A percentile compares a stretch with the other conserved stretches of the same genome.
Conservation (phyloP, 2,113 vertebrate species). For the Antechinus stuartii region DNA sequence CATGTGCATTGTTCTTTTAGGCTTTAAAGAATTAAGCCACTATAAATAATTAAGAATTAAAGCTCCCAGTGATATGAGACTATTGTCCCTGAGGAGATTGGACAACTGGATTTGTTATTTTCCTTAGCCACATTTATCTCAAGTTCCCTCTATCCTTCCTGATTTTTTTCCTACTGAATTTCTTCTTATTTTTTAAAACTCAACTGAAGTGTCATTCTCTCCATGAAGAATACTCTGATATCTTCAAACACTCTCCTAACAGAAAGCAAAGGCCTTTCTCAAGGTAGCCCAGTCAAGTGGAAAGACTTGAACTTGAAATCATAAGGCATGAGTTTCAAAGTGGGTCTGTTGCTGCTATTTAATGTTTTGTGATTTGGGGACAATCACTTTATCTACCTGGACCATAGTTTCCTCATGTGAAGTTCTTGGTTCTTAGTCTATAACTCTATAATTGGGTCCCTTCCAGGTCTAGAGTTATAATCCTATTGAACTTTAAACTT, state of each 20-base stretch:
- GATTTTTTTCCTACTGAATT: not conserved
- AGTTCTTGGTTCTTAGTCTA: not conserved
- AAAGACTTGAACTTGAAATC: not conserved
- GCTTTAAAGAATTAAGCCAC: not conserved
- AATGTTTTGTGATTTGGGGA: not conserved
- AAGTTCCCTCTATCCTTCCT: not conserved
- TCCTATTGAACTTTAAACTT: not conserved
- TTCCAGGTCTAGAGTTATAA: not conserved
- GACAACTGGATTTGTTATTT: not conserved
- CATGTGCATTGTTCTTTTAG: not conserved
- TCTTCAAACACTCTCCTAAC: not conserved
- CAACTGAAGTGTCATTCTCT: not conserved
- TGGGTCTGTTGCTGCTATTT: not conserved
- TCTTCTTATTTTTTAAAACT: not conserved
- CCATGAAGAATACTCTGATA: not conserved
- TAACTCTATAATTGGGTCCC: not conserved
- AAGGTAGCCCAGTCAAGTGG: not conserved
- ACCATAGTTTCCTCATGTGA: not conserved
- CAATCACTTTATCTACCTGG: not conserved
- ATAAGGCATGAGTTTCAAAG: not conserved
- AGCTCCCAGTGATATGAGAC: not conserved
- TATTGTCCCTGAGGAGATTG: not conserved
- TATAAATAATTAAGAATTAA: not conserved
- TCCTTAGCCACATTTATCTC: not conserved
- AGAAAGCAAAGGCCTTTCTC: not conserved